phyloP scores from a whole-genome alignment of 37 sponge, comb jelly and placozoan species.

The Petrosia ficiformis region DNA sequence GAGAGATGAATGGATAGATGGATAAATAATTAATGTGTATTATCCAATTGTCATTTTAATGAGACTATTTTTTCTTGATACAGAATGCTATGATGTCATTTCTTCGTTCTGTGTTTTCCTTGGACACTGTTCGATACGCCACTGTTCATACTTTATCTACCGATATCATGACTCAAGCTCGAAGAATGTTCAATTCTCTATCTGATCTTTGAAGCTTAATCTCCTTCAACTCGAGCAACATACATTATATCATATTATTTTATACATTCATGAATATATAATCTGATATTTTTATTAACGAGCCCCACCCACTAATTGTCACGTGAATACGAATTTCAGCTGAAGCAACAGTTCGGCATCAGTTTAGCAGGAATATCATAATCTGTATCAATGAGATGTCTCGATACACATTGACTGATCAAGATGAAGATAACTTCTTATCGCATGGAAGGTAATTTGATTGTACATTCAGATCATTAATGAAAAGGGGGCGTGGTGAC shows the following conservation, averaged over 20 bases:
- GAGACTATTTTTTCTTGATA: neutral
- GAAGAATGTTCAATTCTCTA: conserved; percentile 7
- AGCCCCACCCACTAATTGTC: neutral
- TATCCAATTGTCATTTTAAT: neutral
- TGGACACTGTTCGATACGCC: conserved; percentile 50
- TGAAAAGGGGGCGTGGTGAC: no score
- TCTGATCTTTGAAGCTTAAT: neutral
- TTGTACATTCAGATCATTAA: neutral
- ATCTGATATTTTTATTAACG: no score
- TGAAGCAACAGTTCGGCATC: neutral
- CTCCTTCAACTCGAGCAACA: no score
- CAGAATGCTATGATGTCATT: conserved; percentile 47
- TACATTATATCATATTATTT: no score
- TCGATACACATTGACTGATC: no score
- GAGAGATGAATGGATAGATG: no score
- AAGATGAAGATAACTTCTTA: conserved; percentile 31
- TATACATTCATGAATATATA: no score
- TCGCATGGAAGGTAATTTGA: conserved; percentile 14
- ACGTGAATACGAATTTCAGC: neutral
- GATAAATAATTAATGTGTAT: neutral
- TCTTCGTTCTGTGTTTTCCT: conserved; percentile 59
- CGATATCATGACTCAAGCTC: conserved; percentile 52
- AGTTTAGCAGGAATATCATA: conserved; percentile 12
- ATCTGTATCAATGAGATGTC: no score
- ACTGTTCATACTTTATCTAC: conserved; percentile 48